Evolutionary conservation across 2,797 vertebrate genomes (phyloP), one percentile per base, ranked within the genome.

Genomic region (Taenioides sp.): DNA sequence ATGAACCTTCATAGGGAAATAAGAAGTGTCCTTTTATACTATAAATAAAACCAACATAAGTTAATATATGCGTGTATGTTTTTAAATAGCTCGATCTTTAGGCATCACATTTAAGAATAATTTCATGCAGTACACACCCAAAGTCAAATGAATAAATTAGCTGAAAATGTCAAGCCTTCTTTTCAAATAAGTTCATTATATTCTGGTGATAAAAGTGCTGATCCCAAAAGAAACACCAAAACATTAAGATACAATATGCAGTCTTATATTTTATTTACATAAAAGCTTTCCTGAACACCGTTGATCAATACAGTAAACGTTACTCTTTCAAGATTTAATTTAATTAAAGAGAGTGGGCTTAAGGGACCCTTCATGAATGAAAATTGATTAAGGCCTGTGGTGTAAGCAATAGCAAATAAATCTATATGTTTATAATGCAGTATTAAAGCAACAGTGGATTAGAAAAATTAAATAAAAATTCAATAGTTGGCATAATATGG

Each of bases 121-220:
- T 70, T 60, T 72, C 22, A 72, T 76, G 68, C 74, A 66, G 58
- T 65, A 84, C 74, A 54, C 40, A 37, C 78, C 68, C 62, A 65
- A 62, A 72, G 65, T 49, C 23, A 65, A 68, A 86, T 71, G 58
- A 81, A 80, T 67, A 50, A 68, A 47, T 76, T 63, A 23, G 37
- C 65, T 69, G 18, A 47, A 86, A 34, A 71, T 79, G 75, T 72
- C 59, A 52, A 54, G 12, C 22, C 43, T 14, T 3, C 50, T 63
- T 17, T 63, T 52, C 58, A 72, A 77, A 69, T 73, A 1, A 60
- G 64, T 80, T 28, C 7, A 18, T 67, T 54, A 23, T 74, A n/a
- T 73, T 72, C 54, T 47, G 34, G 57, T 63, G 74, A 77, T 69
- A 47, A 77, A 80, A 10, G 22, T 47, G 61, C 65, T 62, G 27